Conservation (phyloP, 2,113 vertebrate species). For the Pitta sordida region DNA sequence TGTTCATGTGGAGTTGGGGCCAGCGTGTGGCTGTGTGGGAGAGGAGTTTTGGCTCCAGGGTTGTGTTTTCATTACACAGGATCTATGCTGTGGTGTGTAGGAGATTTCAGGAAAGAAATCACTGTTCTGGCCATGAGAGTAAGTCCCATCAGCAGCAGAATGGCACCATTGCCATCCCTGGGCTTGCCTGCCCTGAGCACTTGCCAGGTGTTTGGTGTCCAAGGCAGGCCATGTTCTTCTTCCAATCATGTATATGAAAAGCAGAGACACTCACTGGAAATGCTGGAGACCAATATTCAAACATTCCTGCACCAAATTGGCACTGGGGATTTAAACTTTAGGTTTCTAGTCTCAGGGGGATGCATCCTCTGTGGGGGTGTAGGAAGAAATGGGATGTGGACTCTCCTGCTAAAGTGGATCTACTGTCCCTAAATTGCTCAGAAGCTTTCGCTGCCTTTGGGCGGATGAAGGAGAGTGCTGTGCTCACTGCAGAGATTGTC, state of each 20-base stretch:
- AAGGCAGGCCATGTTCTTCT: background rate
- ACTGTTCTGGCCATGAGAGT: background rate
- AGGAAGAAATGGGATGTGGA: background rate
- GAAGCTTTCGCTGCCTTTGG: background rate
- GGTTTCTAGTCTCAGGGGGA: rapidly evolving
- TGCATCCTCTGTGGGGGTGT: rapidly evolving
- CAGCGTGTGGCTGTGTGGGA: background rate
- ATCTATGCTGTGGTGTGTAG: background rate
- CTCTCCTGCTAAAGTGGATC: background rate
- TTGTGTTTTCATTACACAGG: background rate
- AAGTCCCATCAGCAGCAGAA: background rate
- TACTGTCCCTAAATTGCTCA: background rate
- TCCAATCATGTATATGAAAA: background rate
- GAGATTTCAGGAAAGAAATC: background rate
- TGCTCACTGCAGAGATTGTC: background rate
- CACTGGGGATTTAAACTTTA: background rate
- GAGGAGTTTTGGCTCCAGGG: background rate
- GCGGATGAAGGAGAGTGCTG: rapidly evolving
- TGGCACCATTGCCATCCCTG: background rate
- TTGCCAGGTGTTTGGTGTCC: background rate
- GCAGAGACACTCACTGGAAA: rapidly evolving
- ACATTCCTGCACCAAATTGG: background rate
- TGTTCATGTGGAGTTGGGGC: background rate
- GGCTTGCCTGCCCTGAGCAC: background rate
- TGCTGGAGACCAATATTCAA: background rate